These are phyloP conservation scores for Cyanocitta stelleri DNA, from an alignment of 2,113 vertebrate species.

Conservation along the genomic window DNA sequence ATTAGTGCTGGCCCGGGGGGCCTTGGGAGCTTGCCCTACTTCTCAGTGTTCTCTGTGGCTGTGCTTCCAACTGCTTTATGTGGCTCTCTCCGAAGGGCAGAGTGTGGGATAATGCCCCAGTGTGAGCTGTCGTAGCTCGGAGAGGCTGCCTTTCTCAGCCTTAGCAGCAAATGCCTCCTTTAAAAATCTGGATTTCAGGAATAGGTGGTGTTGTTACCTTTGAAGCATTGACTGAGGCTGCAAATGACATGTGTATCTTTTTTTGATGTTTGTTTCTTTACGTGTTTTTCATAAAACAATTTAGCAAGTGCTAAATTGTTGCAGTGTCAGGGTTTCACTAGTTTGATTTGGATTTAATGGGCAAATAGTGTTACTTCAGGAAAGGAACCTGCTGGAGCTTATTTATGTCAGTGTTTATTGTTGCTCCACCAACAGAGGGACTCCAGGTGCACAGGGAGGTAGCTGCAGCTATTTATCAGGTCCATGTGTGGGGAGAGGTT, in stretches of 20 bases:
- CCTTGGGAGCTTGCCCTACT: constrained; percentile 11
- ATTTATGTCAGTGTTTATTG: background rate
- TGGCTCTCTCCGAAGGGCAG: background rate
- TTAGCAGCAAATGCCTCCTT: background rate
- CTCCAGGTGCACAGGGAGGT: background rate
- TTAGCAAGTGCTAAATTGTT: background rate
- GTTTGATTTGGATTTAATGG: background rate
- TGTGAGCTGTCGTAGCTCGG: background rate
- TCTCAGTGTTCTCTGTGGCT: background rate
- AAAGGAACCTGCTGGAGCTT: background rate
- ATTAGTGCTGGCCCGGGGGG: background rate
- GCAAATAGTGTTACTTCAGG: background rate
- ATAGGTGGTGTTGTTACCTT: background rate
- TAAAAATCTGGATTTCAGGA: background rate
- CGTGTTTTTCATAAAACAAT: rapidly evolving
- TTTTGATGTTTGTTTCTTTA: background rate
- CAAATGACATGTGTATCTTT: background rate
- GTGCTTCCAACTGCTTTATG: background rate
- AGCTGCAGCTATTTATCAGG: background rate
- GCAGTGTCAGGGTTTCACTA: background rate
- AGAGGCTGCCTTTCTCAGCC: background rate
- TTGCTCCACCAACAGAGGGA: background rate
- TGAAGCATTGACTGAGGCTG: background rate
- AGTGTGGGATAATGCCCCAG: background rate
- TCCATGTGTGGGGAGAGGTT: background rate